These are phyloP conservation scores for Catocala sponsa DNA, from an alignment of 2,888 invertebrate species.

Conservation along the genomic window DNA sequence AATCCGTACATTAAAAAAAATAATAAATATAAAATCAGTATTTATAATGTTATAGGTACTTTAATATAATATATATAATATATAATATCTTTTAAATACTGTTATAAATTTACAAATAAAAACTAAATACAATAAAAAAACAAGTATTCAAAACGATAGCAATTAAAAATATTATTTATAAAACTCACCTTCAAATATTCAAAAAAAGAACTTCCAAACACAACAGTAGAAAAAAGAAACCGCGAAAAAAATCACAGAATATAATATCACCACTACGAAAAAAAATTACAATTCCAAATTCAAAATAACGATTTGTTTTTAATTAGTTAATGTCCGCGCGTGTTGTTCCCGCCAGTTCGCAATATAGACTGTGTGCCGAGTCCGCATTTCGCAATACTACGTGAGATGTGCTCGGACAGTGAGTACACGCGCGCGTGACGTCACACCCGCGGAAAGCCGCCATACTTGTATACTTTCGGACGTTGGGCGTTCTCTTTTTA, in stretches of 20 bases:
- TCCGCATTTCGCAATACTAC: slow-evolving; percentile 43
- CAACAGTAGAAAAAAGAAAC: background rate
- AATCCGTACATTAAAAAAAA: too few species aligned
- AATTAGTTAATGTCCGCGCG: slow-evolving; percentile 12
- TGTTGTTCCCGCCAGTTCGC: slow-evolving; percentile 1
- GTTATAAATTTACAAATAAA: too few species aligned
- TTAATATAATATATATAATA: too few species aligned
- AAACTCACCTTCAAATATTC: slow-evolving; percentile 10
- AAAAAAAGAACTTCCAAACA: background rate
- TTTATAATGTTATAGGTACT: too few species aligned
- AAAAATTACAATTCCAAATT: slow-evolving; percentile 11
- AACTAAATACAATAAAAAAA: too few species aligned
- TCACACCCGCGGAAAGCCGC: slow-evolving; percentile 28
- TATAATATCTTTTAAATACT: too few species aligned
- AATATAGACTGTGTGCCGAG: slow-evolving; percentile 38
- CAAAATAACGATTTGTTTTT: slow-evolving; percentile 5
- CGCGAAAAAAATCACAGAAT: too few species aligned
- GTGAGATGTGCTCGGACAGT: slow-evolving; percentile 34
- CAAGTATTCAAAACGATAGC: too few species aligned
- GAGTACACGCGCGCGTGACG: slow-evolving; percentile 28
- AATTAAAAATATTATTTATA: background rate
- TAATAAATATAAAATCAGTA: too few species aligned
- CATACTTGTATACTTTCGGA: background rate
- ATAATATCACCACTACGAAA: slow-evolving; percentile 11
- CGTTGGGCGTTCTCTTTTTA: background rate